Conservation (phyloP, 2,888 invertebrate genomes). For the Allolobophora icterica region DNA sequence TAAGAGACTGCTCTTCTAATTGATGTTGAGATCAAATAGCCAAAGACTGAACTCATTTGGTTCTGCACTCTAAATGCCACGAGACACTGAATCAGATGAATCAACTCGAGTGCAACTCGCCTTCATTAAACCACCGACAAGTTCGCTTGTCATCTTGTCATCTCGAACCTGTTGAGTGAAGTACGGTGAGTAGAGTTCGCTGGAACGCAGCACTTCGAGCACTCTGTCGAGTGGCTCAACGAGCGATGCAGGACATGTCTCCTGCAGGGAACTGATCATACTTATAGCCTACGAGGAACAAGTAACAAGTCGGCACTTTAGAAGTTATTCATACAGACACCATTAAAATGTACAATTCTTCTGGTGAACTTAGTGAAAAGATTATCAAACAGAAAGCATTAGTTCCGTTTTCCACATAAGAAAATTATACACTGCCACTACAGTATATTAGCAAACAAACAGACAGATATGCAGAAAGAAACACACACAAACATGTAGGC, state of each 20-base stretch:
- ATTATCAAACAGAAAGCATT: neutral
- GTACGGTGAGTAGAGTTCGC: slow-evolving; percentile 88
- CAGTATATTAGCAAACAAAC: too few species aligned
- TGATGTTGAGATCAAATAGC: too few species aligned
- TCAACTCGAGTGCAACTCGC: slow-evolving; percentile 57
- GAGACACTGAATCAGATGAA: neutral
- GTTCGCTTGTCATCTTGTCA: slow-evolving; percentile 89
- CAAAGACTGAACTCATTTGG: too few species aligned
- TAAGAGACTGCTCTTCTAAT: too few species aligned
- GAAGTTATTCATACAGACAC: neutral
- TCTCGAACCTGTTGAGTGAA: slow-evolving; percentile 69
- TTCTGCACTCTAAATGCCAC: too few species aligned
- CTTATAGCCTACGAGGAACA: slow-evolving; percentile 21
- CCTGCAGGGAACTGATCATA: slow-evolving; percentile 27
- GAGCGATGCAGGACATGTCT: slow-evolving; percentile 65
- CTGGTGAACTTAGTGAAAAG: neutral
- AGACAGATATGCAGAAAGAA: too few species aligned
- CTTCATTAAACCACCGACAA: slow-evolving; percentile 84
- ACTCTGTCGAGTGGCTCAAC: slow-evolving; percentile 81
- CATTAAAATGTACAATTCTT: neutral
- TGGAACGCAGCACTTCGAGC: slow-evolving; percentile 85
- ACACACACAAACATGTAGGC: too few species aligned
- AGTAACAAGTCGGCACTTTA: neutral
- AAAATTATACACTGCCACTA: neutral
- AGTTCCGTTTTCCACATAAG: neutral